Evolutionary conservation across 2,888 invertebrate genomes (phyloP).

Genomic region (Altica lythri): DNA sequence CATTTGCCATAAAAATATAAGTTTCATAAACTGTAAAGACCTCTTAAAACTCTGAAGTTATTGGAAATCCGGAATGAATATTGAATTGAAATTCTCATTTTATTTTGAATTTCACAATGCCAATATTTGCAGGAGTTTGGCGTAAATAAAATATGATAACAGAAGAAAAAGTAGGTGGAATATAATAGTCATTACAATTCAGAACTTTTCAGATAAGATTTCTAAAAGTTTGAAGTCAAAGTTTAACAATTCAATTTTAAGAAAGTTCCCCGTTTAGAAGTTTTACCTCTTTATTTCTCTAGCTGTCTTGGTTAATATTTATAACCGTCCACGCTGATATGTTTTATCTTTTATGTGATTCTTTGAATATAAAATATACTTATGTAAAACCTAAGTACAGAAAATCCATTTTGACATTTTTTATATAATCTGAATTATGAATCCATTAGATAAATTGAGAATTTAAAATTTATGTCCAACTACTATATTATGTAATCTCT

Average conservation of each 20-base stretch:
- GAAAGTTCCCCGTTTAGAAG: constrained; percentile 22
- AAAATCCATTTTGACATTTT: not conserved
- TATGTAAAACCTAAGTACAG: not conserved
- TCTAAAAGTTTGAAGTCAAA: constrained; percentile 23
- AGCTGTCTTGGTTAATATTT: constrained; percentile 16
- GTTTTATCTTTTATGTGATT: constrained; percentile 9
- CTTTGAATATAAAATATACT: constrained; percentile 10
- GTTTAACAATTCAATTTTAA: constrained; percentile 27
- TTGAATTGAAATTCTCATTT: constrained; percentile 2
- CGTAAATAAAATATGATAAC: constrained; percentile 21
- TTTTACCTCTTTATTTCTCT: constrained; percentile 18
- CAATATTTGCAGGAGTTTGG: constrained; percentile 19
- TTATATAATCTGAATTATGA: too few relatives aligned
- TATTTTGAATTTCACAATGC: constrained; percentile 16
- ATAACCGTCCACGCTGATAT: constrained; percentile 8
- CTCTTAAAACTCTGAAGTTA: constrained; percentile 1
- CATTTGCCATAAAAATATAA: constrained; percentile 7
- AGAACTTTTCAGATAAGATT: constrained; percentile 18
- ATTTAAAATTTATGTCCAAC: too few relatives aligned
- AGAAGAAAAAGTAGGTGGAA: constrained; percentile 17
- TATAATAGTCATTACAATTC: constrained; percentile 23
- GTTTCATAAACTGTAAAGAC: constrained; percentile 12
- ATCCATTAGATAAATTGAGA: too few relatives aligned
- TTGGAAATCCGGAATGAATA: constrained; percentile 12
- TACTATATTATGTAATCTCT: too few relatives aligned